A percentile compares a stretch with the other conserved stretches of the same genome.
These are phyloP conservation scores for Artibeus jamaicensis DNA, from an alignment of 2,797 vertebrate species.

Conservation along the genomic window DNA sequence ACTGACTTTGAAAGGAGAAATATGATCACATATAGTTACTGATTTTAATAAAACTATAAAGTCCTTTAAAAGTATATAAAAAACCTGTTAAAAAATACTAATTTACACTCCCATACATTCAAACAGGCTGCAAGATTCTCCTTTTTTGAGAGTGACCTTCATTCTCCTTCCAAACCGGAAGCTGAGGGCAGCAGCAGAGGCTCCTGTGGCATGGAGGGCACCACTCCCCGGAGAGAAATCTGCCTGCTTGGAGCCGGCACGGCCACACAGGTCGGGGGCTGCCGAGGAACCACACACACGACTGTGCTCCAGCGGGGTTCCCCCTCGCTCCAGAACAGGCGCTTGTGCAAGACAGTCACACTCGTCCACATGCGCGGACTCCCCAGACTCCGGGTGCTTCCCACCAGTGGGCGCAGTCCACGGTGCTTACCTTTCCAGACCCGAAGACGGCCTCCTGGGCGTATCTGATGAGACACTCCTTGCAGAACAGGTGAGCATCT, in stretches of 20 bases:
- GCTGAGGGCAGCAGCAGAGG: neutral
- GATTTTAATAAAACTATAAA: slow-evolving; percentile 21
- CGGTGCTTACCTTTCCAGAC: slow-evolving; percentile 90
- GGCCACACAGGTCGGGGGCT: neutral
- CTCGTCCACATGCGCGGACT: accelerated
- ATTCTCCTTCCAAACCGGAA: neutral
- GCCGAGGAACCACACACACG: neutral
- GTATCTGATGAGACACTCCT: slow-evolving; percentile 98
- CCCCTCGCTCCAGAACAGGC: neutral
- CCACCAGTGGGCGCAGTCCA: neutral
- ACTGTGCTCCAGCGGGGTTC: neutral
- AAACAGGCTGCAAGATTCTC: neutral
- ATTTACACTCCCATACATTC: neutral
- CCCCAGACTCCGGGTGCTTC: neutral
- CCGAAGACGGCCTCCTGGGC: slow-evolving; percentile 98
- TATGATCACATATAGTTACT: neutral
- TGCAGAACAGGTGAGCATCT: slow-evolving; percentile 97
- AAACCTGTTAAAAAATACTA: neutral
- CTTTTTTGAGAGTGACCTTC: neutral
- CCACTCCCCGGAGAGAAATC: neutral
- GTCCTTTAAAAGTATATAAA: neutral
- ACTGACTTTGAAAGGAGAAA: slow-evolving; percentile 17
- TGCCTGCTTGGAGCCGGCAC: neutral
- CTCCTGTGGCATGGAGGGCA: neutral
- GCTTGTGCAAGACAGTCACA: neutral